These are phyloP conservation scores for Serripes groenlandicus DNA, from an alignment of 2,888 invertebrate genomes.

Conservation along the genomic window DNA sequence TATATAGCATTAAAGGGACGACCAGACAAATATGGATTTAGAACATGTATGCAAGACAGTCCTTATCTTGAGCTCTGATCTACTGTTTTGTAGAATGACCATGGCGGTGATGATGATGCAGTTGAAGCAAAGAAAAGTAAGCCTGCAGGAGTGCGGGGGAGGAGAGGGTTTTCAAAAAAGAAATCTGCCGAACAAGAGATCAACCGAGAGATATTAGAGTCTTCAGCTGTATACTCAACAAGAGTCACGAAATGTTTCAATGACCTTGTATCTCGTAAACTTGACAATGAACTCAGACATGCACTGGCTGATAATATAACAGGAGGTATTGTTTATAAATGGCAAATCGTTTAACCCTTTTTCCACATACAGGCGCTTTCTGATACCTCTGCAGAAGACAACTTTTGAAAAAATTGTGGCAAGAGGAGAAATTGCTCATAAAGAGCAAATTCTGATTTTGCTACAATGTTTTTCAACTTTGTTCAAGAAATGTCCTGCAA, in stretches of 20 bases:
- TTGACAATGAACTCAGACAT: slow-evolving; percentile 22
- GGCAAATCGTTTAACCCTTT: no score
- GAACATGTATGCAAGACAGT: no score
- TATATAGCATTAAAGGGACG: no score
- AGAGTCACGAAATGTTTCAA: slow-evolving; percentile 48
- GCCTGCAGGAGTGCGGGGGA: slow-evolving; percentile 32
- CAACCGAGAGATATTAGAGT: background rate
- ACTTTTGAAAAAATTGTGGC: no score
- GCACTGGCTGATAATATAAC: slow-evolving; percentile 10
- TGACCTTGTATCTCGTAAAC: slow-evolving; percentile 17
- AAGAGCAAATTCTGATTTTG: no score
- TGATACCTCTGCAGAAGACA: no score
- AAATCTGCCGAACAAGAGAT: background rate
- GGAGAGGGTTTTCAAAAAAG: slow-evolving; percentile 41
- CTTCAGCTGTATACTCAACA: slow-evolving; percentile 38
- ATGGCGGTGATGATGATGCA: slow-evolving; percentile 30
- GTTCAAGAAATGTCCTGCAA: no score
- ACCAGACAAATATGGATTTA: no score
- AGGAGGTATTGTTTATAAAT: background rate
- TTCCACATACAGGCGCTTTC: no score
- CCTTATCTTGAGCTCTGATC: no score
- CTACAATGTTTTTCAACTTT: no score
- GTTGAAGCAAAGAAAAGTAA: slow-evolving; percentile 24
- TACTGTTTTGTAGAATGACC: background rate
- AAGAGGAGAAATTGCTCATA: no score